Evolutionary conservation across 1,140 invertebrate genomes (phyloP).

Genomic region (Trinorchestia longiramus): DNA sequence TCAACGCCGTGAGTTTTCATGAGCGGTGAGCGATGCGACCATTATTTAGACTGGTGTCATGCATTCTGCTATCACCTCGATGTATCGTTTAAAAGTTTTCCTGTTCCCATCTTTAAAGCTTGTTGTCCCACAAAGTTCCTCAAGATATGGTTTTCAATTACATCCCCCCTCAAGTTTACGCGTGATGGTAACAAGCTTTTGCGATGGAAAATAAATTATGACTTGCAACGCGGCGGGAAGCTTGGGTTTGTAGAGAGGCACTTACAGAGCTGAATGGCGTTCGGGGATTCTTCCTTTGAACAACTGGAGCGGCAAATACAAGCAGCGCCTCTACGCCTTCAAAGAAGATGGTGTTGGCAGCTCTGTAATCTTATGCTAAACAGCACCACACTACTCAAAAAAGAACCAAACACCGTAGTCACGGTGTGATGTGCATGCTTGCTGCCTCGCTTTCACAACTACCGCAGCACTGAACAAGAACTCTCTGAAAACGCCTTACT

Average conservation of each 20-base stretch:
- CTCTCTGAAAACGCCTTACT: background rate
- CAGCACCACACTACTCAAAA: background rate
- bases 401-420: background rate
- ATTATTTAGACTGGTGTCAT: background rate
- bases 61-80: background rate
- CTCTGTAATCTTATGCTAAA: constrained; percentile 49
- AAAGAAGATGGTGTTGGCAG: constrained; percentile 35
- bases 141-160: background rate
- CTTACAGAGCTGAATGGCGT: background rate
- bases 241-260: background rate
- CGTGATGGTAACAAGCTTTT: constrained; percentile 18
- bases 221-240: background rate
- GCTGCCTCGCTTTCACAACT: constrained; percentile 25
- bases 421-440: background rate
- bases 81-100: background rate
- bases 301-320: constrained; percentile 41
- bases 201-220: constrained; percentile 10
- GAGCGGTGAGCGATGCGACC: background rate
- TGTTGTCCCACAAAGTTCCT: background rate
- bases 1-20: background rate
- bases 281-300: background rate
- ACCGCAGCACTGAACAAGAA: background rate
- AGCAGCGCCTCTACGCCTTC: background rate
- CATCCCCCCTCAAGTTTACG: background rate
- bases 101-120: background rate